A percentile compares a stretch with the other conserved stretches of the same genome.
These are phyloP conservation scores for Coecobrya sp. DNA, from an alignment of 2,888 invertebrate genomes.

Conservation along the genomic window DNA sequence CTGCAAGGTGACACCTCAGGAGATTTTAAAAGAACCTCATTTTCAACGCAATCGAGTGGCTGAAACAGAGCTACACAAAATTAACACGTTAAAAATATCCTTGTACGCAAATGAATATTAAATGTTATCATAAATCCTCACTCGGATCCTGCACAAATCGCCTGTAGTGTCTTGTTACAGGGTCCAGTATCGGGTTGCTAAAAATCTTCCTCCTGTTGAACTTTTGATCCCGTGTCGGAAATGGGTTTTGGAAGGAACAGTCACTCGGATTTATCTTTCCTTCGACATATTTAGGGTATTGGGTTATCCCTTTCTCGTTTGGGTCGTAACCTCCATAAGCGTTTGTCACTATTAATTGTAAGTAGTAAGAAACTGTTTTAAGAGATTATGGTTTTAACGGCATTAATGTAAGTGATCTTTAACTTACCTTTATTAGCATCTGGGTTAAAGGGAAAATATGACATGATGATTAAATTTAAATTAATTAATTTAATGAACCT, in stretches of 20 bases:
- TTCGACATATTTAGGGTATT: conserved; percentile 48
- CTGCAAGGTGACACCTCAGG: too few relatives aligned
- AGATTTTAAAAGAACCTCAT: background rate
- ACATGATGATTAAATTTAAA: too few relatives aligned
- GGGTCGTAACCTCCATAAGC: conserved; percentile 62
- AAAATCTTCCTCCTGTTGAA: background rate
- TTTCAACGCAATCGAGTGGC: background rate
- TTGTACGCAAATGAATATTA: too few relatives aligned
- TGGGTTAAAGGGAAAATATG: conserved; percentile 19
- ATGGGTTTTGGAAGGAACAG: conserved; percentile 24
- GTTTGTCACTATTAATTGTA: conserved; percentile 16
- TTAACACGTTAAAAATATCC: too few relatives aligned
- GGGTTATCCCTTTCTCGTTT: conserved; percentile 56
- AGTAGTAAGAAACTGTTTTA: background rate
- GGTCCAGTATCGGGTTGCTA: conserved; percentile 57
- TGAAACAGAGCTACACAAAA: background rate
- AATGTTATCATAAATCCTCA: background rate
- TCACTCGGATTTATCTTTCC: background rate
- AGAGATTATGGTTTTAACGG: too few relatives aligned
- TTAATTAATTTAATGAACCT: too few relatives aligned
- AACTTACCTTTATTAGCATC: conserved; percentile 59
- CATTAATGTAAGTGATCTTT: too few relatives aligned
- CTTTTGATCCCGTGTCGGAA: background rate
- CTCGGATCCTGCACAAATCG: conserved; percentile 57
- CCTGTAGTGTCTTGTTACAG: conserved; percentile 53